phyloP scores from a whole-genome alignment of 1,140 invertebrate species.

The Lasioglossum baleicum region DNA sequence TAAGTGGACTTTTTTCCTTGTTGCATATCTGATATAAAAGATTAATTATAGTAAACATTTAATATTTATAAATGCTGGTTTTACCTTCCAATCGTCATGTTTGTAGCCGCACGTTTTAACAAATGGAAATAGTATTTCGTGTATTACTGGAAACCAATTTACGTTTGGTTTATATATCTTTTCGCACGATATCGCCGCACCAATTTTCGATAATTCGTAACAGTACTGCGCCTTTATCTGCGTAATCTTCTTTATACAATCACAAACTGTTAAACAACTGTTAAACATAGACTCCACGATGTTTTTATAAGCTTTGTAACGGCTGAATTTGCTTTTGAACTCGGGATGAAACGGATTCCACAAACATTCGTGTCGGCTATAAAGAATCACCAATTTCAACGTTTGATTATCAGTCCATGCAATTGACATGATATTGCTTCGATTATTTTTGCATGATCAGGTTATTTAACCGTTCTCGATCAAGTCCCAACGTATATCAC shows the following conservation, averaged over 20 bases:
- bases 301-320: conserved; percentile 60
- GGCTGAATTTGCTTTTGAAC: conserved; percentile 53
- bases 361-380: conserved; percentile 68
- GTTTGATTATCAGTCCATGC: conserved; percentile 65
- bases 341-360: conserved; percentile 66
- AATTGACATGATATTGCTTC: conserved; percentile 58
- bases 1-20: not conserved
- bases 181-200: conserved; percentile 51
- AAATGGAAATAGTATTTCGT: conserved; percentile 45
- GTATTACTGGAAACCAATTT: conserved; percentile 49
- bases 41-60: not conserved
- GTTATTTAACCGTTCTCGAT: conserved; percentile 50
- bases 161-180: conserved; percentile 49
- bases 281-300: conserved; percentile 63
- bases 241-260: conserved; percentile 64
- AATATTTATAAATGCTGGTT: not conserved
- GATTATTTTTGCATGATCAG: conserved; percentile 23
- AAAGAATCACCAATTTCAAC: conserved; percentile 66
- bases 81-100: conserved; percentile 41
- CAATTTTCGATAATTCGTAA: conserved; percentile 54
- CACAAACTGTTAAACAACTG: conserved; percentile 56
- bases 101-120: conserved; percentile 3
- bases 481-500: conserved; percentile 1
- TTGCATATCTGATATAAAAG: not conserved
- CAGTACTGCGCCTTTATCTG: conserved; percentile 57